Conservation (phyloP, 2,888 invertebrate species). For the Melanargia galathea region DNA sequence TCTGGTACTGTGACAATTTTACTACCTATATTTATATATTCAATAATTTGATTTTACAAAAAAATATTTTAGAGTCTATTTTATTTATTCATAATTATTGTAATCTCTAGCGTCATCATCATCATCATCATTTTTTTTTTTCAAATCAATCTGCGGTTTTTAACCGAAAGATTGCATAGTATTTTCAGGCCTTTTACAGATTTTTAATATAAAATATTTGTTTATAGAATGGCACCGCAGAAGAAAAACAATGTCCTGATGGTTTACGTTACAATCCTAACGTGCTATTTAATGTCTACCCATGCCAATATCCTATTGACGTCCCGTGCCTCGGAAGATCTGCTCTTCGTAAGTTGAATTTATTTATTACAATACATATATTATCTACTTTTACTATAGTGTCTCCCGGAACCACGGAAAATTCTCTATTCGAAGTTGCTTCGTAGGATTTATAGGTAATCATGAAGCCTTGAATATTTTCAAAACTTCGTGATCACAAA, state of each 20-base stretch:
- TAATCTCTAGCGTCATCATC: no score
- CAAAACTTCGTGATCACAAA: not conserved
- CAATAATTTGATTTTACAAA: no score
- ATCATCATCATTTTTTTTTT: no score
- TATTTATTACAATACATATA: no score
- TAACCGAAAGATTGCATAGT: no score
- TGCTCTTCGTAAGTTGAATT: constrained; percentile 82
- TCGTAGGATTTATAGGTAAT: constrained; percentile 23
- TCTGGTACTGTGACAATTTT: constrained; percentile 62
- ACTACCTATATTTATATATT: constrained; percentile 1
- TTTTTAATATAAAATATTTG: not conserved
- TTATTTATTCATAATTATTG: no score
- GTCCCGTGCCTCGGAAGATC: constrained; percentile 88
- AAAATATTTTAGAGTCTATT: no score
- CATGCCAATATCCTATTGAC: constrained; percentile 93
- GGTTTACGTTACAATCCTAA: constrained; percentile 90
- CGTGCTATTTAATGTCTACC: constrained; percentile 85
- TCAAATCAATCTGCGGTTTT: no score
- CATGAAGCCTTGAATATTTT: no score
- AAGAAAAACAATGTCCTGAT: constrained; percentile 91
- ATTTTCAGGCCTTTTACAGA: no score
- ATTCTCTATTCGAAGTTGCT: not conserved
- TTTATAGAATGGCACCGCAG: constrained; percentile 85
- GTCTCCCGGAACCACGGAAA: no score
- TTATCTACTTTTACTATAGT: no score